These are phyloP conservation scores for Fulmarus glacialis DNA, from an alignment of 2,113 vertebrate species.

Conservation along the genomic window DNA sequence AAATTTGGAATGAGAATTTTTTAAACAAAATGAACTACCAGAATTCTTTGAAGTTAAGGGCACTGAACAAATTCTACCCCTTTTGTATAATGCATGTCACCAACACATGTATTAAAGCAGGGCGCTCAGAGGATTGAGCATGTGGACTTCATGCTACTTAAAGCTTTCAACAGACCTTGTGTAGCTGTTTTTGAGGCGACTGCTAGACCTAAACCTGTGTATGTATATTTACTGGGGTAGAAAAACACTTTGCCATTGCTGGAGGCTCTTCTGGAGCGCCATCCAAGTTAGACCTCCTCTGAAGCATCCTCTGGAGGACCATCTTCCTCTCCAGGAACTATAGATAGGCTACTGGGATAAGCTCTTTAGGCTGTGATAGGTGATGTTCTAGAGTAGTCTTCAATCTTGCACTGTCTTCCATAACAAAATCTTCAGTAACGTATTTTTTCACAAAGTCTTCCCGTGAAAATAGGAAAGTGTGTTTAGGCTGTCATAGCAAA, in stretches of 20 bases:
- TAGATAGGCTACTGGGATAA: not conserved
- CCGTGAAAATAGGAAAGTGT: not conserved
- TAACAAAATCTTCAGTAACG: not conserved
- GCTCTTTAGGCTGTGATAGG: not conserved
- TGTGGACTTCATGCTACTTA: not conserved
- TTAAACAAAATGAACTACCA: not conserved
- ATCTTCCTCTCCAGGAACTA: not conserved
- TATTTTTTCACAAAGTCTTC: not conserved
- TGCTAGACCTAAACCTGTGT: not conserved
- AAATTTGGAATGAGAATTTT: not conserved
- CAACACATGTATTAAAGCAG: not conserved
- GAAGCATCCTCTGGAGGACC: not conserved
- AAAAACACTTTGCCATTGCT: not conserved
- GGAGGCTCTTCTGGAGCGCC: not conserved
- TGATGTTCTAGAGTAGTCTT: not conserved
- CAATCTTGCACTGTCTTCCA: not conserved
- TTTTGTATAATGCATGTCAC: not conserved
- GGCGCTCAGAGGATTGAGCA: not conserved
- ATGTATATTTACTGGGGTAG: not conserved
- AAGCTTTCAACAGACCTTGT: not conserved
- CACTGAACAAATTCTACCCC: not conserved
- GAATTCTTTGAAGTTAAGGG: not conserved
- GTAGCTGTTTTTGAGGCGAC: not conserved
- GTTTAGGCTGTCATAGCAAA: not conserved
- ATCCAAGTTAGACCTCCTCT: not conserved